These are phyloP conservation scores for Sminthopsis crassicaudata DNA, from an alignment of 2,113 vertebrate species.

Conservation along the genomic window DNA sequence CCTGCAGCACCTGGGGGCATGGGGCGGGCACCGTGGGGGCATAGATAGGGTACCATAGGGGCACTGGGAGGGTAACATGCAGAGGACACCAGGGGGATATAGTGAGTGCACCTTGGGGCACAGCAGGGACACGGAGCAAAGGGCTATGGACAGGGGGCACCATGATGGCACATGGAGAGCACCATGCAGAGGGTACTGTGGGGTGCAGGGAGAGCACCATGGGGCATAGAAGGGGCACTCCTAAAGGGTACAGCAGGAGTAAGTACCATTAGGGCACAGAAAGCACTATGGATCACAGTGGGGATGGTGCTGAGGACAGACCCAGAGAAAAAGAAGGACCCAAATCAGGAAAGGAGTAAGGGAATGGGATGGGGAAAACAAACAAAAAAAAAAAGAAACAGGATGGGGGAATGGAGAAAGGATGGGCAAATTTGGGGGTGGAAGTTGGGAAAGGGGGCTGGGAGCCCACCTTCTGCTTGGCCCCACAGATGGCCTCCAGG, in stretches of 20 bases:
- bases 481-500: conserved; percentile 88
- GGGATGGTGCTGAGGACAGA: background rate
- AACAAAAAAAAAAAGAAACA: too few species aligned
- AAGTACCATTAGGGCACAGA: background rate
- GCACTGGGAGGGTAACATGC: background rate
- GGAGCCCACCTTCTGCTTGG: conserved; percentile 92
- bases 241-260: accelerated
- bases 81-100: background rate
- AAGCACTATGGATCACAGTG: background rate
- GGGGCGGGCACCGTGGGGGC: background rate
- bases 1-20: conserved; percentile 90
- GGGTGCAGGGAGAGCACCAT: background rate
- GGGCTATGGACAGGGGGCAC: background rate
- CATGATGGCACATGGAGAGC: background rate
- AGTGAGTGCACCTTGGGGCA: background rate
- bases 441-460: background rate
- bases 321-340: background rate
- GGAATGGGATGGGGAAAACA: background rate
- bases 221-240: background rate
- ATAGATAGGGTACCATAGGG: background rate
- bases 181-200: background rate
- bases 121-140: background rate
- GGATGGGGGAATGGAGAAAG: background rate
- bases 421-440: background rate
- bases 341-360: too few species aligned